A percentile compares a stretch with the other conserved stretches of the same genome.
Conservation (phyloP, 2,888 invertebrate species). For the Chrysina gloriosa region DNA sequence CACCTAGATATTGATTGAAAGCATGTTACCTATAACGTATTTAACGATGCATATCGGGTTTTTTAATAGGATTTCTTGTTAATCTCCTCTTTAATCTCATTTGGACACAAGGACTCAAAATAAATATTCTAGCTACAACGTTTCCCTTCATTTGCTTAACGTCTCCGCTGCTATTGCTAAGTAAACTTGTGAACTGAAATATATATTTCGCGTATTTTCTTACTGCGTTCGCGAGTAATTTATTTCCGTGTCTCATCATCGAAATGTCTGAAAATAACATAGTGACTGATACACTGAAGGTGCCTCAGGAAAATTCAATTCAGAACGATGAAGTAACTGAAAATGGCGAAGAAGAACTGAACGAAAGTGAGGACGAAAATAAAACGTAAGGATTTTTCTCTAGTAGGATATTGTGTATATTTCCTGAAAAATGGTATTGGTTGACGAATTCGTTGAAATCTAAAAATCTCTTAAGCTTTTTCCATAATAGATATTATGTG, state of each 20-base stretch:
- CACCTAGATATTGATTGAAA: not conserved
- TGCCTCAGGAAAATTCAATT: conserved; percentile 11
- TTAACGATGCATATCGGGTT: conserved; percentile 20
- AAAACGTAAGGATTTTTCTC: not conserved
- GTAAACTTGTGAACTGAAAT: not conserved
- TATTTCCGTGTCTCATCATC: not conserved
- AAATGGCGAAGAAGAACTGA: not conserved
- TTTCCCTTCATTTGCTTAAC: conserved; percentile 14
- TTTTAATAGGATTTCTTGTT: conserved; percentile 28
- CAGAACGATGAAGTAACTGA: not conserved
- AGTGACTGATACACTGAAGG: not conserved
- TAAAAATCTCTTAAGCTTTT: too few species aligned
- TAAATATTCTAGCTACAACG: not conserved
- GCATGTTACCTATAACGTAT: not conserved
- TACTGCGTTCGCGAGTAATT: not conserved
- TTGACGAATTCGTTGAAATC: too few species aligned
- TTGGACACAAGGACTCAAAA: conserved; percentile 26
- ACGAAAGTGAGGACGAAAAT: too few species aligned
- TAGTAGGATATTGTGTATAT: not conserved
- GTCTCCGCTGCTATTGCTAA: not conserved
- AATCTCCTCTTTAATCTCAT: conserved; percentile 24
- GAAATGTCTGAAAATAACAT: conserved; percentile 20
- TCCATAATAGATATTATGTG: too few species aligned
- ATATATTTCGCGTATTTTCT: not conserved
- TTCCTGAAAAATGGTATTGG: too few species aligned